phyloP scores from a whole-genome alignment of 2,113 vertebrate species.

The Brienomyrus longianalis region DNA sequence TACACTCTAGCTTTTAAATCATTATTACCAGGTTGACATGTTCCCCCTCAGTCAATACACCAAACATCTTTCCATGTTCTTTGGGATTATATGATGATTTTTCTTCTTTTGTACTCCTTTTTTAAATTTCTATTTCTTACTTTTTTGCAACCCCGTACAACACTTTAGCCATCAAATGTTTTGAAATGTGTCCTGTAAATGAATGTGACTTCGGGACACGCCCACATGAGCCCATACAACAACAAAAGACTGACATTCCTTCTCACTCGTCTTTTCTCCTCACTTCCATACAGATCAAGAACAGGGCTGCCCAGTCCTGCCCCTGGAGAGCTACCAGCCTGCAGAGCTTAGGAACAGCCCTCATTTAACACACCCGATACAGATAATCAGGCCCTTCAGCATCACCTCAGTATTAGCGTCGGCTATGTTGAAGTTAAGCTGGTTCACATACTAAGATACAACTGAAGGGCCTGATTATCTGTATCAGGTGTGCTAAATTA shows the following conservation, averaged over 20 bases:
- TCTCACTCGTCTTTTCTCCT: background rate
- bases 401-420: too few relatives aligned
- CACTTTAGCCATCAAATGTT: background rate
- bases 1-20: background rate
- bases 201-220: background rate
- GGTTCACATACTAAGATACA: too few relatives aligned
- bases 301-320: too few relatives aligned
- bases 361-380: too few relatives aligned
- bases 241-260: background rate
- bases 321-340: too few relatives aligned
- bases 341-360: too few relatives aligned
- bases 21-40: background rate
- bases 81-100: background rate
- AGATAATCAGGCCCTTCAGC: too few relatives aligned
- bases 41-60: background rate
- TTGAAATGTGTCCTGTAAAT: background rate
- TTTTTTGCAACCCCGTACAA: background rate
- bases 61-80: background rate
- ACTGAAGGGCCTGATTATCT: too few relatives aligned
- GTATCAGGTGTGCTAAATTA: too few relatives aligned
- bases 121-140: background rate
- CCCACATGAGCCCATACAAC: too few relatives aligned
- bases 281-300: background rate
- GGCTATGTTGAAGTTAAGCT: too few relatives aligned
- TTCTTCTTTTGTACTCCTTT: background rate